These are phyloP conservation scores for Pseudochromis fuscus DNA, from an alignment of 2,797 vertebrate species.

Conservation along the genomic window DNA sequence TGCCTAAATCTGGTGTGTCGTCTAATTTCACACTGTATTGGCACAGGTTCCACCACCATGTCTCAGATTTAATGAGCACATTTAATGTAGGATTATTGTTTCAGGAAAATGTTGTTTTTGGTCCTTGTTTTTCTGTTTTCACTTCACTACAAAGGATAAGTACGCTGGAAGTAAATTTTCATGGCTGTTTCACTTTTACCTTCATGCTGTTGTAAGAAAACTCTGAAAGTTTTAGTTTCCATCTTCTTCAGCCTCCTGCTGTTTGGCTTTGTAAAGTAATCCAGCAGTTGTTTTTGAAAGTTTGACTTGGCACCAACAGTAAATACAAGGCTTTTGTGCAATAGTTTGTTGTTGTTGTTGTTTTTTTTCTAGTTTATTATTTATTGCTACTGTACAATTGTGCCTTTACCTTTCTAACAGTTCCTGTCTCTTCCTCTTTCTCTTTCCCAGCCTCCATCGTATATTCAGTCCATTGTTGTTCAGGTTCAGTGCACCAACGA, in stretches of 20 bases:
- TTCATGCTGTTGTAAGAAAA: conserved; percentile 13
- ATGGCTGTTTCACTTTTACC: conserved; percentile 6
- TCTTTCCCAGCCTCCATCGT: conserved; percentile 88
- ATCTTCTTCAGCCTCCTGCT: conserved; percentile 30
- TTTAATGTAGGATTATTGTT: background rate
- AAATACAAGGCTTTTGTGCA: conserved; percentile 11
- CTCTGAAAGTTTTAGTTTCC: conserved; percentile 5
- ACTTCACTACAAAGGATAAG: background rate
- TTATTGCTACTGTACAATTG: background rate
- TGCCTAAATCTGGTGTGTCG: background rate
- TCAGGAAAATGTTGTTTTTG: conserved; percentile 8
- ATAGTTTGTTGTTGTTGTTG: background rate
- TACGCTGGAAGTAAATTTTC: background rate
- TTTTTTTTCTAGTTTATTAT: conserved; percentile 15
- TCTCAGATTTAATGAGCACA: conserved; percentile 1
- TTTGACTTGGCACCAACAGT: conserved; percentile 36
- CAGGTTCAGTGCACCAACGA: conserved; percentile 95
- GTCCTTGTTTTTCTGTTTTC: background rate
- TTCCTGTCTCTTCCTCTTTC: background rate
- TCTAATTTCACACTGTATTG: background rate
- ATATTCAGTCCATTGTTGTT: conserved; percentile 95
- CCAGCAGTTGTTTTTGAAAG: conserved; percentile 22
- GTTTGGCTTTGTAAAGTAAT: conserved; percentile 27
- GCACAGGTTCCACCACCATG: background rate
- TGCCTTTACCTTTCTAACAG: background rate